A percentile compares a stretch with the other conserved stretches of the same genome.
These are phyloP conservation scores for Oeneis ivallda DNA, from an alignment of 2,888 invertebrate species.

Conservation along the genomic window DNA sequence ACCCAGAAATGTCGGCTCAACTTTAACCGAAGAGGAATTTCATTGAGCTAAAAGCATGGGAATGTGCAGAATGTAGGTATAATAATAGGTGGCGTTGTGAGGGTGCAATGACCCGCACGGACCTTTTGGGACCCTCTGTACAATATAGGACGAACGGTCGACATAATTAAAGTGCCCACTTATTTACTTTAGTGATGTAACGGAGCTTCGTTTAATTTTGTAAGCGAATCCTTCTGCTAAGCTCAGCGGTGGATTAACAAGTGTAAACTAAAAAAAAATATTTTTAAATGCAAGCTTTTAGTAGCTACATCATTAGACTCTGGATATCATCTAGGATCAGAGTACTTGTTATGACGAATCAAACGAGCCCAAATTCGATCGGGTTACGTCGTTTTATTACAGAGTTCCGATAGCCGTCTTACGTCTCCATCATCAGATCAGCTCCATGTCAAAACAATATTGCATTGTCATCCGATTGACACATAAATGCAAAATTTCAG, in stretches of 20 bases:
- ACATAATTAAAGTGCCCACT: constrained; percentile 22
- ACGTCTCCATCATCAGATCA: no score
- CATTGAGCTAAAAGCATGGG: constrained; percentile 49
- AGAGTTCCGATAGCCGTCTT: no score
- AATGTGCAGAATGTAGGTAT: constrained; percentile 27
- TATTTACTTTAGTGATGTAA: constrained; percentile 16
- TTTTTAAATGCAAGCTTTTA: no score
- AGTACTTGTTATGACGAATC: no score
- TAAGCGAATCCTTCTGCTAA: background rate
- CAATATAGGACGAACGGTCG: constrained; percentile 24
- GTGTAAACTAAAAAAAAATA: no score
- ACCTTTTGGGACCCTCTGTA: constrained; percentile 28
- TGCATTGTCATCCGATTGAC: no score
- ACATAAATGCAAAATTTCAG: no score
- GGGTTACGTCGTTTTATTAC: no score
- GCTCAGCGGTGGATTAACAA: background rate
- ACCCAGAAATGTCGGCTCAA: constrained; percentile 11
- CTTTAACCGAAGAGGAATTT: constrained; percentile 41
- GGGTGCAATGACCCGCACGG: constrained; percentile 41
- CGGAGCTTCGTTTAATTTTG: background rate
- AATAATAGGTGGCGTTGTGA: constrained; percentile 32
- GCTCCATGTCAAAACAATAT: no score
- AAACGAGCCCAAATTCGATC: no score
- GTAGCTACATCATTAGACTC: no score
- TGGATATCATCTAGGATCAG: no score